Evolutionary conservation across 2,797 vertebrate genomes (phyloP), one percentile per base, ranked within the genome.

Genomic region (Mergus octosetaceus): DNA sequence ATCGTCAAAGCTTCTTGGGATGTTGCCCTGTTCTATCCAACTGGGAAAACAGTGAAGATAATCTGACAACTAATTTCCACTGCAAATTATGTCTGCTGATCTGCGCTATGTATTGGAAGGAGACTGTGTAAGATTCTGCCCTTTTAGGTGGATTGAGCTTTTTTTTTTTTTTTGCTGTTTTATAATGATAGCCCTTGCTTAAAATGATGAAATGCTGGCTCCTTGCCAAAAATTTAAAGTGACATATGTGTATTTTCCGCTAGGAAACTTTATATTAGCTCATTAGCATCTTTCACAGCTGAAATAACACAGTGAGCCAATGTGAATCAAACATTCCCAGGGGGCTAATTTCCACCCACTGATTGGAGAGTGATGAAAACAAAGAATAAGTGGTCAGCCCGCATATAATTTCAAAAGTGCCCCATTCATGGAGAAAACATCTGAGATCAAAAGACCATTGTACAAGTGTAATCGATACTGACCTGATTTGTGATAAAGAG

Each of bases 211-310:
- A 96, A 89, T 89, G 18, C 65, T 95, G 94, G 81, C 94, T 93
- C n/a, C 68, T 90, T 47, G 94, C 96, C 96, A 97, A 92, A 91
- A 90, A 36, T 84, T 80, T 95, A 87, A 91, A 93, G 93, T 0
- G 2, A 86, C 47, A 71, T 95, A 95, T 95, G 94, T 94, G 79
- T 87, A 86, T 91, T 96, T 97, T 96, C 92, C 1, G 0, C 81
- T 84, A 85, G 87, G 95, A 91, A 93, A 96, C 85, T 92, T 96
- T 89, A 94, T 96, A 96, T 96, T 94, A 91, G 90, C 94, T 97
- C 87, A 96, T 97, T 97, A 97, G 62, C 94, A 93, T 96, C 91
- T 94, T 96, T 94, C 96, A 95, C 96, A 97, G 97, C 94, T 96
- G 96, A 96, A 97, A 96, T 95, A 96, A 97, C 96, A 95, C 85